Percentiles rank a stretch among this genome's conserved stretches.
Conservation (phyloP, 2,888 invertebrate species). For the Napeogenes sylphis region DNA sequence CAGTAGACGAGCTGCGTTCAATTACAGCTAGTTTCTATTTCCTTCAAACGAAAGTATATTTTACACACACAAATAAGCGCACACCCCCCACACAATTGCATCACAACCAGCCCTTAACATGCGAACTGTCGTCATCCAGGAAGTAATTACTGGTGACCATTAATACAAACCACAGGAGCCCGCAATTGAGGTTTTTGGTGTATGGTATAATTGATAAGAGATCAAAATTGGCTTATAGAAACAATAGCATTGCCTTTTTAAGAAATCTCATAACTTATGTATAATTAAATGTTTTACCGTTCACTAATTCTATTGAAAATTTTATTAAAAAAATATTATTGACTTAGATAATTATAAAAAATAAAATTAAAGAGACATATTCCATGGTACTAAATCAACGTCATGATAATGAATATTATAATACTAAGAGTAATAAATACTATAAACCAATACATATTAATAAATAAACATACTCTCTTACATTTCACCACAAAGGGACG, state of each 20-base stretch:
- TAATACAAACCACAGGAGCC: constrained; percentile 47
- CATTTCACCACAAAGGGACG: constrained; percentile 41
- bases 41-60: not conserved
- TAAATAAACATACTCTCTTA: constrained; percentile 15
- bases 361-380: no score
- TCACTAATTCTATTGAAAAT: no score
- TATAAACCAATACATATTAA: not conserved
- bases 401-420: no score
- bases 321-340: no score
- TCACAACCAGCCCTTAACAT: constrained; percentile 18
- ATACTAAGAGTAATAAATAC: no score
- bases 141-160: constrained; percentile 58
- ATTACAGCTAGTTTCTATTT: no score
- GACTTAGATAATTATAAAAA: no score
- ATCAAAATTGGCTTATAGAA: constrained; percentile 15
- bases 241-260: no score
- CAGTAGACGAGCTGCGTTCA: no score
- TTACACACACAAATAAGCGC: not conserved
- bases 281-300: no score
- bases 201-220: constrained; percentile 20
- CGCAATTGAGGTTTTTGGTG: constrained; percentile 33
- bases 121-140: constrained; percentile 45
- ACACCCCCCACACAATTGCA: not conserved
- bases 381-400: no score
- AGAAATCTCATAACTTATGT: no score